Evolutionary conservation across 2,113 vertebrate genomes (phyloP), one percentile per base, ranked within the genome.

Genomic region (Bagarius yarrelli): DNA sequence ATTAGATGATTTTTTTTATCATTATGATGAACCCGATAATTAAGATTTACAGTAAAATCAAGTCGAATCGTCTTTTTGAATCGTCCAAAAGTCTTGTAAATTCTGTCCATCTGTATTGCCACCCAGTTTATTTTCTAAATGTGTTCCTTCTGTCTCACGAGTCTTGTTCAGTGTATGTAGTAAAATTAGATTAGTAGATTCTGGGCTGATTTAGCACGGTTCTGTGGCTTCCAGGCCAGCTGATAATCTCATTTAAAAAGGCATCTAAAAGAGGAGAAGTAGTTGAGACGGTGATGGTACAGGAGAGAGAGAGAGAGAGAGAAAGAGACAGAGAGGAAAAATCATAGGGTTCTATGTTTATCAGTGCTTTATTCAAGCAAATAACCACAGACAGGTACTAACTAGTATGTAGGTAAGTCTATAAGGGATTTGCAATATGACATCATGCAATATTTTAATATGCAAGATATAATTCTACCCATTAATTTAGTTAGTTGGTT

Each of bases 231-330:
- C 2, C 36, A 67, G 55, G 63, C 61, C 27, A 12, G 23, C 61
- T 83, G 78, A 53, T 80, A 83, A 83, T 79, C 82, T 83, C 52
- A 81, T 77, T 61, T 69, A 80, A 77, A 53, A 85, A 67, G 59
- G 73, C 21, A 72, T 86, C 88, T 80, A 86, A 88, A 90, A 89
- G 90, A 89, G 90, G 89, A 89, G 90, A 87, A 67, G 86, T 84
- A 81, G 84, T 82, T 86, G 88, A 88, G 90, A 88, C 85, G 85
- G 88, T 85, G 83, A 81, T 81, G 89, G 47, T 89, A 88, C 90
- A 89, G 88, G 90, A 72, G 27, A 89, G 90, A 88, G 88, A 91
- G 90, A 91, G 92, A 93, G 91, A 91, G 90, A 91, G 92, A 93
- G 91, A 88, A 90, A 72, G 27, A 89, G 90, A 88, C 87, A 91